Percentiles rank a stretch among this genome's conserved stretches.
Evolutionary conservation across 2,113 vertebrate genomes (phyloP).

Genomic region (Apodemus sylvaticus): DNA sequence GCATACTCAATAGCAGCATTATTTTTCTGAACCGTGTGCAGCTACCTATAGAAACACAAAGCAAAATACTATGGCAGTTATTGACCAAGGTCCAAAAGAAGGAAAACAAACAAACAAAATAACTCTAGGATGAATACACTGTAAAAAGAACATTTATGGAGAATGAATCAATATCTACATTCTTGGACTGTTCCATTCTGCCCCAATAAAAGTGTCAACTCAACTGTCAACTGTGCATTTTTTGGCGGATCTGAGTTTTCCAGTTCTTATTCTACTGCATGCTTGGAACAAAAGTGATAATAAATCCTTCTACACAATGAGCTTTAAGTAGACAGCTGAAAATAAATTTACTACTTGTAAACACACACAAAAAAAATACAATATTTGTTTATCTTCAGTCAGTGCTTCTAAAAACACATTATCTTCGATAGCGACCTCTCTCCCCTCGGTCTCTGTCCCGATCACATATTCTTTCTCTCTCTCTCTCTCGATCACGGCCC

Average conservation of each 20-base stretch:
- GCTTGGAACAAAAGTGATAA: constrained; percentile 88
- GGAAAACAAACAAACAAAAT: constrained; percentile 71
- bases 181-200: constrained; percentile 82
- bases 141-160: constrained; percentile 84
- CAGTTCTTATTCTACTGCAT: constrained; percentile 89
- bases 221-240: constrained; percentile 80
- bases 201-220: constrained; percentile 80
- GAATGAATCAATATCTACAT: constrained; percentile 85
- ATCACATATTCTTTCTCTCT: constrained; percentile 90
- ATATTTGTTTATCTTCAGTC: constrained; percentile 79
- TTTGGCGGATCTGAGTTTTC: constrained; percentile 85
- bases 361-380: constrained; percentile 88
- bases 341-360: constrained; percentile 90
- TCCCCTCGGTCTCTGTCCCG: constrained; percentile 93
- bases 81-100: constrained; percentile 81
- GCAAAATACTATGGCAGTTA: constrained; percentile 84
- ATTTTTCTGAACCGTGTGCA: constrained; percentile 86
- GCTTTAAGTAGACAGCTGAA: constrained; percentile 88
- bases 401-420: constrained; percentile 83
- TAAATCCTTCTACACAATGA: constrained; percentile 89
- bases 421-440: constrained; percentile 95
- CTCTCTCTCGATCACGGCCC: constrained; percentile 92
- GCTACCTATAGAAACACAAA: constrained; percentile 85
- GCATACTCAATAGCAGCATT: constrained; percentile 90
- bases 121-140: constrained; percentile 81